Base-by-base conservation (phyloP, 2,888 invertebrate species). In the Hecatera dysodea region DNA sequence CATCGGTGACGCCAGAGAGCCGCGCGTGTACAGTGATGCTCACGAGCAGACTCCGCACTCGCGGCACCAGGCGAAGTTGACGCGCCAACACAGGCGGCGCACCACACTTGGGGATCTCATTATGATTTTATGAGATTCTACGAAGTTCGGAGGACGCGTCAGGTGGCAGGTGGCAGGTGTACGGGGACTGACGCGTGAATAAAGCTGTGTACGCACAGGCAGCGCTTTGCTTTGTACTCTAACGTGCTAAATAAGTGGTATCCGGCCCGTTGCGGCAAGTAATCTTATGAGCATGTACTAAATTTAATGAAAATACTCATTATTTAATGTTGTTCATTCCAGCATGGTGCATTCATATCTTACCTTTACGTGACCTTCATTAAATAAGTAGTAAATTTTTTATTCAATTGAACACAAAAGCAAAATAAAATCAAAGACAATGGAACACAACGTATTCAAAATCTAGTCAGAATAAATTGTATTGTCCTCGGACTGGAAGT, bases 91-190 rank as follows among this genome's bases (percentile, higher is more conserved):
- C 22, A 36, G n/a, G 52, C 44, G 44, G 33, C 17, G 39, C 39
- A 39, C 15, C 24, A 52, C 15, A 24, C 15, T 39, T 39, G 42
- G 1, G 33, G n/a, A 36, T 46, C 27, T 36, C 22, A 55, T 56
- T 55, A 62, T 48, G 36, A 61, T n/a, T 44, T 61, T 27, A 67
- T 62, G 29, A 42, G 29, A 44, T 44, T 53, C 1, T 9, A 15
- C 19, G 17, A 60, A 62, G 44, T 67, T 61, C 15, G 33, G 15
- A 57, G 12, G 9, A n/a, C n/a, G 36, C 46, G 29, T 33, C 15
- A 8, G 6, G 29, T 29, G 67, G 15, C 46, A 44, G 15, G 4
- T 22, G 52, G 7, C 62, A 44, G 36, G 2, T 19, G 44, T 27
- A 29, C 36, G 11, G 12, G 12, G 15, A 15, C 36, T 46, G 24